Percentiles rank a stretch among this genome's conserved stretches.
phyloP scores from a whole-genome alignment of 2,113 vertebrate species.

The Stomatorhinus ivindoensis region DNA sequence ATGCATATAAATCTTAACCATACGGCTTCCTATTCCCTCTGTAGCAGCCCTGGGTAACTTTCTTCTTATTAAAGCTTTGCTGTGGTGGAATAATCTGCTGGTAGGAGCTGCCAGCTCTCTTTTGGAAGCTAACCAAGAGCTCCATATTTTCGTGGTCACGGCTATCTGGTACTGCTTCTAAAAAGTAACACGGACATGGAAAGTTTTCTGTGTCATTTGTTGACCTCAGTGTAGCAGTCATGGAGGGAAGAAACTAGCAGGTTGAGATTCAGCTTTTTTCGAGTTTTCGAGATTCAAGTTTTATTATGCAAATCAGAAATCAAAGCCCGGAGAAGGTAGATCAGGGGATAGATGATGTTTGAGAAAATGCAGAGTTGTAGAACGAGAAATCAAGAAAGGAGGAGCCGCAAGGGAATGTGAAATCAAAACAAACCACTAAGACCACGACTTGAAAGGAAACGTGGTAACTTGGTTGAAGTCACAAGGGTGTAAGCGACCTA shows the following conservation, averaged over 20 bases:
- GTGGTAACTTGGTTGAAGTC: background rate
- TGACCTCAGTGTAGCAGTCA: background rate
- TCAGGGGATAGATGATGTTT: background rate
- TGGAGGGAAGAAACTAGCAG: background rate
- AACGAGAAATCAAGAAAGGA: background rate
- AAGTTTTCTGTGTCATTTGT: no score
- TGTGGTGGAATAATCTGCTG: background rate
- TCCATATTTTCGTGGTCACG: background rate
- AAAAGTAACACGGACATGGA: background rate
- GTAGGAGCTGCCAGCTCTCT: background rate
- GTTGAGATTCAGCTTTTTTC: background rate
- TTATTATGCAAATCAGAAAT: background rate
- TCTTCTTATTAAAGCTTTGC: background rate
- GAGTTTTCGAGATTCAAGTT: background rate
- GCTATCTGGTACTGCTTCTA: background rate
- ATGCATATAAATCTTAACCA: background rate
- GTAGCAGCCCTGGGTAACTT: background rate
- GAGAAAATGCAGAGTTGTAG: background rate
- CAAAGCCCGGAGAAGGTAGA: background rate
- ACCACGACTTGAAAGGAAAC: background rate
- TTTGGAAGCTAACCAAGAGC: background rate
- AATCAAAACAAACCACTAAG: background rate
- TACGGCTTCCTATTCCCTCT: background rate
- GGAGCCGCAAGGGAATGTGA: background rate
- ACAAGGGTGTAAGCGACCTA: background rate